Evolutionary conservation across 1,140 invertebrate species (phyloP), one percentile per base, ranked within the genome.

Genomic region (Andrena cerasifolii): DNA sequence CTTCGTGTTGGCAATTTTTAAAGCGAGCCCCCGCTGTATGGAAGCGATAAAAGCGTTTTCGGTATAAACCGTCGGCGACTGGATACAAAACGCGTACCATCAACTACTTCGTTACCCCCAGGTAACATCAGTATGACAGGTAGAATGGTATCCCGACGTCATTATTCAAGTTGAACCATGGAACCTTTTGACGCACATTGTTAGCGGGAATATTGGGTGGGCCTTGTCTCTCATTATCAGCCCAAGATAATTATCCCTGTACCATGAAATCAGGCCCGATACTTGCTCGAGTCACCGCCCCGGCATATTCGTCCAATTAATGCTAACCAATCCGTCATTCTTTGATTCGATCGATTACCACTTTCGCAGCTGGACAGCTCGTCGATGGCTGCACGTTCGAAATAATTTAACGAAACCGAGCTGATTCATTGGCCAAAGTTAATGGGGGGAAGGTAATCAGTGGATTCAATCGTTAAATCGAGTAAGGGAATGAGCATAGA

Each of bases 131-230:
- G 7, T n/a, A 59, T 7, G 16, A 58, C 28, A 16, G 21, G 6
- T 43, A 14, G 16, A 45, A 40, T 47, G 12, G 28, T 14, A 8
- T 5, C 10, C 2, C 26, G 16, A 31, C n/a, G 40, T 43, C n/a
- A 59, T 71, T 71, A 71, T 59, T 45, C 36, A 58, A 59, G 43
- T 59, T 16, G 14, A 18, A 59, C 26, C 10, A 59, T 31, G 18
- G 28, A 71, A 31, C 43, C 28, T 59, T 49, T 71, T 33, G 26
- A 33, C 18, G 54, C 59, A 58, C 68, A 59, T 71, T 61, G 28
- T 71, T 71, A 59, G 16, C n/a, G 16, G 16, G 21, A 16, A 68
- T 56, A 53, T 47, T 31, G 14, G 26, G 8, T 21, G 45, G 28
- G 10, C 5, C 16, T 16, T 47, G 26, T 71, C 16, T 43, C 54